Evolutionary conservation across 2,888 invertebrate genomes (phyloP).

Genomic region (Lepidocyrtoides sp.): DNA sequence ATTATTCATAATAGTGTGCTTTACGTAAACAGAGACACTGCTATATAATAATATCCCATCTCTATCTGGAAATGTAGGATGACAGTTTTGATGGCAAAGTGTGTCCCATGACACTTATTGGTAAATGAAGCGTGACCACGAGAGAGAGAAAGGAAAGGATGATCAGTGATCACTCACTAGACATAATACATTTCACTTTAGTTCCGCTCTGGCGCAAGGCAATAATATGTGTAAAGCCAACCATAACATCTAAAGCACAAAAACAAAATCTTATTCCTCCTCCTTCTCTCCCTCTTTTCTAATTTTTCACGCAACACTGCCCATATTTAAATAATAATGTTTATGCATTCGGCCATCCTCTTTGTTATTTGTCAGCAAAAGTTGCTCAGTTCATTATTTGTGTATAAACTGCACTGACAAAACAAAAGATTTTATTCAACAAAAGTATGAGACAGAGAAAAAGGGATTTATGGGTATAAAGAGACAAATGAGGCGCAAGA

Average conservation of each 20-base stretch:
- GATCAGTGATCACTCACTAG: too few species aligned
- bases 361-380: neutral
- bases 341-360: too few species aligned
- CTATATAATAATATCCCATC: neutral
- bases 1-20: neutral
- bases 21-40: too few species aligned
- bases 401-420: neutral
- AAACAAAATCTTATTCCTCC: slow-evolving; percentile 27
- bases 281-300: neutral
- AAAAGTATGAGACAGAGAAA: neutral
- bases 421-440: neutral
- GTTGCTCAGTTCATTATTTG: neutral
- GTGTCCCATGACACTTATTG: slow-evolving; percentile 60
- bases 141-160: neutral
- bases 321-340: slow-evolving; percentile 1
- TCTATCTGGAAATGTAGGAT: neutral
- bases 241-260: neutral
- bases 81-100: slow-evolving; percentile 48
- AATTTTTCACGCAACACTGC: slow-evolving; percentile 58
- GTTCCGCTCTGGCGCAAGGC: slow-evolving; percentile 12
- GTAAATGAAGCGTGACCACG: slow-evolving; percentile 68
- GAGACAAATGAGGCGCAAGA: slow-evolving; percentile 10
- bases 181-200: slow-evolving; percentile 35
- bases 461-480: neutral
- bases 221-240: neutral